Conservation (phyloP, 2,113 vertebrate genomes). For the Colius striatus region DNA sequence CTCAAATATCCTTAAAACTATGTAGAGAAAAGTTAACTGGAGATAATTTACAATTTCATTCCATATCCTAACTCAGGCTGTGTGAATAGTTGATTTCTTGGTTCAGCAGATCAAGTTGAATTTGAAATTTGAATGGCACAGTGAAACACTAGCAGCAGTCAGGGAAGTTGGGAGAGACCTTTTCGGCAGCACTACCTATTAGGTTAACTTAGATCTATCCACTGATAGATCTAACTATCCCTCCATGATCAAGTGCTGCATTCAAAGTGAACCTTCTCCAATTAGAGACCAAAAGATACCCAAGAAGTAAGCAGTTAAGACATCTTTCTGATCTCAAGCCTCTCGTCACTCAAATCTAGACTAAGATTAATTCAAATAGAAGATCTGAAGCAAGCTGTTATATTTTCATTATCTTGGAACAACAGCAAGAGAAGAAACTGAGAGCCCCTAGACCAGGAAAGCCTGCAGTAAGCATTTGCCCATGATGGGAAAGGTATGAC, state of each 20-base stretch:
- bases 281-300: background rate
- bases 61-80: background rate
- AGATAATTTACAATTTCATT: background rate
- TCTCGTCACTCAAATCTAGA: background rate
- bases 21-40: background rate
- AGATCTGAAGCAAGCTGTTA: background rate
- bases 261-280: background rate
- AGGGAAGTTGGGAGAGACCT: background rate
- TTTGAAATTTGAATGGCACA: conserved; percentile 1
- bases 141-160: rapidly evolving
- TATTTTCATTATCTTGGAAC: background rate
- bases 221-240: too few relatives aligned
- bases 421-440: background rate
- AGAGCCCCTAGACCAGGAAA: background rate
- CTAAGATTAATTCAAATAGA: background rate
- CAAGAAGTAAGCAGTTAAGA: background rate
- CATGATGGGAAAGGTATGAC: rapidly evolving
- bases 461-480: background rate
- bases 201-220: background rate
- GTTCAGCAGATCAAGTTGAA: background rate
- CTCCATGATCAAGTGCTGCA: background rate
- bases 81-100: conserved; percentile 17
- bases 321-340: background rate
- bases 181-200: background rate
- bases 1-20: background rate